A percentile compares a stretch with the other conserved stretches of the same genome.
Conservation (phyloP, 2,797 vertebrate genomes). For the Pampus argenteus region DNA sequence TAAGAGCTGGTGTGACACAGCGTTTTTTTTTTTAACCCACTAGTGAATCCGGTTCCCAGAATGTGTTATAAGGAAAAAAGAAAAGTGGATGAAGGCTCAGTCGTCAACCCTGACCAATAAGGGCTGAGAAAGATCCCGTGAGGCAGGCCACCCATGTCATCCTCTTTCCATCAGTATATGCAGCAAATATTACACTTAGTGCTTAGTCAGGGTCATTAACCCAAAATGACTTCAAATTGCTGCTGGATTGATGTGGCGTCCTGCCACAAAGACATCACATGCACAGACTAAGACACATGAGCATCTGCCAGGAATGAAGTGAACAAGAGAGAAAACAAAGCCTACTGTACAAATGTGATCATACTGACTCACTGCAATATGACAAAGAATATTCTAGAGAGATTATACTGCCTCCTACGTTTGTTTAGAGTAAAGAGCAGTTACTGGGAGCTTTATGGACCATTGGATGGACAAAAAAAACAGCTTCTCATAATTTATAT, state of each 20-base stretch:
- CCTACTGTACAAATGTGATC: slow-evolving; percentile 57
- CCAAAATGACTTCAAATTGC: slow-evolving; percentile 38
- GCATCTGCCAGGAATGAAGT: slow-evolving; percentile 1
- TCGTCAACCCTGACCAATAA: slow-evolving; percentile 44
- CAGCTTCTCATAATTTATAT: slow-evolving; percentile 18
- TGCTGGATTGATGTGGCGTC: slow-evolving; percentile 12
- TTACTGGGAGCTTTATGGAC: slow-evolving; percentile 29
- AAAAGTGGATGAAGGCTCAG: slow-evolving; percentile 51
- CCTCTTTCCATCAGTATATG: slow-evolving; percentile 27
- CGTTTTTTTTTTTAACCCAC: slow-evolving; percentile 48
- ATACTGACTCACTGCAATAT: slow-evolving; percentile 92
- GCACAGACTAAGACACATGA: not conserved
- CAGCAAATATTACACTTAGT: slow-evolving; percentile 20
- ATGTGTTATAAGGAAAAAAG: slow-evolving; percentile 41
- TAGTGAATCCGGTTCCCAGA: slow-evolving; percentile 45
- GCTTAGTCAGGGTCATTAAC: slow-evolving; percentile 26
- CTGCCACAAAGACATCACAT: slow-evolving; percentile 11
- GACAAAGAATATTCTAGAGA: slow-evolving; percentile 99
- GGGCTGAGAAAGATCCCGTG: slow-evolving; percentile 41
- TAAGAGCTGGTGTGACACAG: slow-evolving; percentile 73
- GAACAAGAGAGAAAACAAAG: slow-evolving; percentile 24
- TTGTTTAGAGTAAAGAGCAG: slow-evolving; percentile 83
- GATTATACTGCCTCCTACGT: slow-evolving; percentile 93
- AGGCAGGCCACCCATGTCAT: slow-evolving; percentile 47
- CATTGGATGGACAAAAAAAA: not conserved